Evolutionary conservation across 1,140 invertebrate genomes (phyloP), one percentile per base, ranked within the genome.

Genomic region (Fopius arisanus): DNA sequence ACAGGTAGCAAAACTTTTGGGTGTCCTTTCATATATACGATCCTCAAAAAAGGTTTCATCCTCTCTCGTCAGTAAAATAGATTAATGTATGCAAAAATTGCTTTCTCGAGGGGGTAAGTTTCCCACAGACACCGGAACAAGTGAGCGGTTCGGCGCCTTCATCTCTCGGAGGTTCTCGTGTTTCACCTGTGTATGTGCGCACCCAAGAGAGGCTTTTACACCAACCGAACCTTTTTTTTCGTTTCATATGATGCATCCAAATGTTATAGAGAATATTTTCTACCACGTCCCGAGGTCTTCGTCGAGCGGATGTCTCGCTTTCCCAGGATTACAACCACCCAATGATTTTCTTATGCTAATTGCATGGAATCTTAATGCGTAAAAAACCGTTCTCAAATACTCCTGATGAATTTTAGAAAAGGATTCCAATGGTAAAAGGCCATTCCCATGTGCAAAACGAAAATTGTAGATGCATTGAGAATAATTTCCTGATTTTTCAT

Each of bases 71-170:
- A 19, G 54, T 54, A 81, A 83, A 85, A 83, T 83, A 80, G 83
- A 84, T 87, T 86, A 86, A 86, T 86, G 75, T 87, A 87, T 87
- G 85, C 86, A 87, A 86, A 85, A 86, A 81, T 79, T 51, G 67
- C 67, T 41, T 67, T 23, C 67, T 75, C 37, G 68, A 62, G 41
- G 62, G 63, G 66, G 16, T 43, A 70, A 80, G 81, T 81, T 85
- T 86, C 82, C 84, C 85, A 87, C 80, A 82, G 79, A 76, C 84
- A 87, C 80, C 82, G 79, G 76, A 80, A 83, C 81, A 83, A 83
- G 82, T 83, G 81, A 78, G 70, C 66, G 71, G 33, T 23, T 41
- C 21, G 65, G 69, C 69, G 67, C 62, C 66, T 73, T 73, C 62
- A 33, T 31, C 26, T 71, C n/a, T 37, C 63, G 63, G 71, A 71